Evolutionary conservation across 2,113 vertebrate species (phyloP).

Genomic region (Gorilla gorilla): DNA sequence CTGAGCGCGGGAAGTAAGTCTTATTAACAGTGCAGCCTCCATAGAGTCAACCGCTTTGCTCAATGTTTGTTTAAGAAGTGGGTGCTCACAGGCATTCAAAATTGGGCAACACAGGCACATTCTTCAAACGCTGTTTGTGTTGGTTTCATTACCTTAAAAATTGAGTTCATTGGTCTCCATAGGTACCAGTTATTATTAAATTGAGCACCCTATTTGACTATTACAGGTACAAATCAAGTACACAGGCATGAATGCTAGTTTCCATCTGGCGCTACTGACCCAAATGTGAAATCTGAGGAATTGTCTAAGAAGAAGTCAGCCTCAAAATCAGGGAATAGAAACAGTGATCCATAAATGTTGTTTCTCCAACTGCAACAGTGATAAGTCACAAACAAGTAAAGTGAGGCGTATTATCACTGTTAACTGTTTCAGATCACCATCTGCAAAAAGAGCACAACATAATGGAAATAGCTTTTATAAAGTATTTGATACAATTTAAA

Average conservation of each 20-base stretch:
- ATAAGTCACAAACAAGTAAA: slow-evolving; percentile 70
- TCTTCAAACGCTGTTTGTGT: slow-evolving; percentile 47
- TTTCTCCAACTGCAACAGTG: slow-evolving; percentile 76
- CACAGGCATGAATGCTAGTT: not conserved
- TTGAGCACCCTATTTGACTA: slow-evolving; percentile 50
- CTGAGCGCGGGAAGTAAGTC: not conserved
- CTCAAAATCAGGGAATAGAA: slow-evolving; percentile 66
- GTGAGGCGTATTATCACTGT: slow-evolving; percentile 71
- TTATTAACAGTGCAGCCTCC: not conserved
- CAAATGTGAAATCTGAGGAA: slow-evolving; percentile 64
- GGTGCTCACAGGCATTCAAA: slow-evolving; percentile 52
- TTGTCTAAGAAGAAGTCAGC: slow-evolving; percentile 67
- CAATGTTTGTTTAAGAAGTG: not conserved
- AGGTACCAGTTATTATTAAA: slow-evolving; percentile 68
- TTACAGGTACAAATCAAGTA: slow-evolving; percentile 65
- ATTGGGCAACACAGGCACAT: slow-evolving; percentile 44
- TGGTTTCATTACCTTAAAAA: slow-evolving; percentile 59
- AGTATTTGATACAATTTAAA: slow-evolving; percentile 72
- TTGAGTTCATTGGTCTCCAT: slow-evolving; percentile 61
- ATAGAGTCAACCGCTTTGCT: not conserved
- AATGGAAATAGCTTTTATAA: slow-evolving; percentile 79
- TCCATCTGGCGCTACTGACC: slow-evolving; percentile 66
- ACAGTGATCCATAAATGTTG: slow-evolving; percentile 62
- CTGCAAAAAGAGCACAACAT: slow-evolving; percentile 74
- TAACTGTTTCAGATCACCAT: slow-evolving; percentile 79